Evolutionary conservation across 1,140 invertebrate genomes (phyloP).

Genomic region (Aplysia californica): DNA sequence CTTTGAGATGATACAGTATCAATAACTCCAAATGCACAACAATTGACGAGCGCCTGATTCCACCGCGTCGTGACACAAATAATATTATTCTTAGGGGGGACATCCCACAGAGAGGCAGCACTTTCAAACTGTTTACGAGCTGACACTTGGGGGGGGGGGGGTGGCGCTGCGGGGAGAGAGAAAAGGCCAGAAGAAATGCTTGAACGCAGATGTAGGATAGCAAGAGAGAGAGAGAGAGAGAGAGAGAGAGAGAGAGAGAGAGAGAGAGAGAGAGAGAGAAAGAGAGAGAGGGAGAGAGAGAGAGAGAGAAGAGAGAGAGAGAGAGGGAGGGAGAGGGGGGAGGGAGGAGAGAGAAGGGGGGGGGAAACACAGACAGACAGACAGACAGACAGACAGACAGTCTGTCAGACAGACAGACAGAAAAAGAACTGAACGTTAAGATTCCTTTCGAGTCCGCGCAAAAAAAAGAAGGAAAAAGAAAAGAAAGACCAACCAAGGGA

Average conservation of each 20-base stretch:
- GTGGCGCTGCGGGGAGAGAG: not conserved
- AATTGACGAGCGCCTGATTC: too few species aligned
- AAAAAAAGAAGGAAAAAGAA: too few species aligned
- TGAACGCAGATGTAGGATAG: not conserved
- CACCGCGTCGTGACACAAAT: too few species aligned
- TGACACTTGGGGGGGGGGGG: not conserved
- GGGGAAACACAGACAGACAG: not conserved
- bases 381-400: not conserved
- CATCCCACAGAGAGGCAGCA: too few species aligned
- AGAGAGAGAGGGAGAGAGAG: slow-evolving; percentile 6
- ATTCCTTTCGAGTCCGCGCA: not conserved
- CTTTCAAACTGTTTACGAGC: too few species aligned
- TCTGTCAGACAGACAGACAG: not conserved
- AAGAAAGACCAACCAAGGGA: too few species aligned
- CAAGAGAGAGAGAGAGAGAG: slow-evolving; percentile 14
- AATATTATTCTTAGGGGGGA: too few species aligned
- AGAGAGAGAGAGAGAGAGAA: slow-evolving; percentile 7
- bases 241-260: slow-evolving; percentile 2
- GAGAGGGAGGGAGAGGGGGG: not conserved
- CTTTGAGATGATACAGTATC: too few species aligned
- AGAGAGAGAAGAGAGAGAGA: not conserved
- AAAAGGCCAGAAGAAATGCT: not conserved
- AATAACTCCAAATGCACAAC: too few species aligned
- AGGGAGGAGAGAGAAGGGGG: not conserved
- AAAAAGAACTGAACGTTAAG: not conserved